phyloP scores from a whole-genome alignment of 2,113 vertebrate genomes.

The Brienomyrus longianalis region DNA sequence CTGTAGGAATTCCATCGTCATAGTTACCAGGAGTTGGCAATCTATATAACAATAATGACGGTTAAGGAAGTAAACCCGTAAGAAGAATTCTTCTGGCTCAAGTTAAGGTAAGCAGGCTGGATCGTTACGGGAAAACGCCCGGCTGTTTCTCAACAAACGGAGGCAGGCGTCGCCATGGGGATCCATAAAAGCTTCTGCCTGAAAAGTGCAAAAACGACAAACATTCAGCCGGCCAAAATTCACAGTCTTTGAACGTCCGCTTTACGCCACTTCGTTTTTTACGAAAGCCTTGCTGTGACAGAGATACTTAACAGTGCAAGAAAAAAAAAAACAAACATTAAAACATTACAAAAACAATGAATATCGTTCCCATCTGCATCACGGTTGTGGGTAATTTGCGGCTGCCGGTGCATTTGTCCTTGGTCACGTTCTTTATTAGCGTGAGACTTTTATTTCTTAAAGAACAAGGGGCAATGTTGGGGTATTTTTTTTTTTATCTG shows the following conservation, averaged over 20 bases:
- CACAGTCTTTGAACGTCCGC: not conserved
- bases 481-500: constrained; percentile 42
- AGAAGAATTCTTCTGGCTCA: not conserved
- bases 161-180: not conserved
- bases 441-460: constrained; percentile 15
- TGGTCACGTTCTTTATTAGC: constrained; percentile 38
- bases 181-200: not conserved
- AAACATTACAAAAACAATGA: constrained; percentile 43
- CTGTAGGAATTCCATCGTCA: not conserved
- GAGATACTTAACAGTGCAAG: constrained; percentile 43
- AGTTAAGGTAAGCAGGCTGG: not conserved
- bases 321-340: constrained; percentile 40
- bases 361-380: constrained; percentile 38
- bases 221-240: not conserved
- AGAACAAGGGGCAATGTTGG: constrained; percentile 27
- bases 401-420: constrained; percentile 14
- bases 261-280: constrained; percentile 19
- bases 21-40: not conserved
- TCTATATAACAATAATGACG: not conserved
- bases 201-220: not conserved
- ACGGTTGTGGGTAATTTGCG: not conserved
- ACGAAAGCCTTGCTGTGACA: constrained; percentile 35
- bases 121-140: not conserved
- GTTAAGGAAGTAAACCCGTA: not conserved
- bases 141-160: not conserved